Base-by-base conservation (phyloP, 2,797 vertebrate species). In the Eremophila alpestris region DNA sequence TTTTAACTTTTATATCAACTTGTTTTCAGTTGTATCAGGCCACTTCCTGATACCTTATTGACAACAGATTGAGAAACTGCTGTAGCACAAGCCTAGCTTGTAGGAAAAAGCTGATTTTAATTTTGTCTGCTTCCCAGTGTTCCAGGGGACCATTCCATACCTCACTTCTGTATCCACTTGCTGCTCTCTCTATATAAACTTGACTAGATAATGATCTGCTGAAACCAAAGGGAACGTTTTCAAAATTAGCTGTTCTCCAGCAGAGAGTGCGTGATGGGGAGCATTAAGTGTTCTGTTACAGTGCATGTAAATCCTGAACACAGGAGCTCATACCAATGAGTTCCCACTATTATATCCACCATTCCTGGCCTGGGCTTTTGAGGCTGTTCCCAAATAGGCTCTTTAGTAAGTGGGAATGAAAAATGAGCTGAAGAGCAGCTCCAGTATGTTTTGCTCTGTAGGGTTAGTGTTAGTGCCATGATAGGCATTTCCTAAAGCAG, bases 251-350 rank as follows among this genome's bases (percentile, higher is more conserved):
- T 73, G 69, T 65, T 85, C 74, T 95, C 24, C 36, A 84, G 89
- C 58, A 40, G 90, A 21, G 69, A 43, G 87, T 15, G 2, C 45
- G 63, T 93, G 92, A 89, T 89, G 89, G 87, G 93, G 29, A 93
- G 91, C 1, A 0, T 70, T 90, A 94, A 95, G 91, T 58, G 65
- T 90, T 78, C 45, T 65, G 89, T 58, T 94, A 73, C 73, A 92
- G 17, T 78, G 91, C 85, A 55, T 95, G 90, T 94, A 90, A 95
- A 92, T 92, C 75, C 54, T 84, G 95, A 69, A 91, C 64, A 38
- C 81, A 11, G 92, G 78, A 79, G 67, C 83, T 93, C 96, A 96
- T 97, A 96, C 95, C 95, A 95, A 94, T 97, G 95, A 96, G 82
- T 89, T 96, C 83, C 76, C 49, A 41, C 41, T 77, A 70, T 95